A percentile compares a stretch with the other conserved stretches of the same genome.
phyloP scores from a whole-genome alignment of 2,888 invertebrate genomes.

The Microctonus aethiopoides region DNA sequence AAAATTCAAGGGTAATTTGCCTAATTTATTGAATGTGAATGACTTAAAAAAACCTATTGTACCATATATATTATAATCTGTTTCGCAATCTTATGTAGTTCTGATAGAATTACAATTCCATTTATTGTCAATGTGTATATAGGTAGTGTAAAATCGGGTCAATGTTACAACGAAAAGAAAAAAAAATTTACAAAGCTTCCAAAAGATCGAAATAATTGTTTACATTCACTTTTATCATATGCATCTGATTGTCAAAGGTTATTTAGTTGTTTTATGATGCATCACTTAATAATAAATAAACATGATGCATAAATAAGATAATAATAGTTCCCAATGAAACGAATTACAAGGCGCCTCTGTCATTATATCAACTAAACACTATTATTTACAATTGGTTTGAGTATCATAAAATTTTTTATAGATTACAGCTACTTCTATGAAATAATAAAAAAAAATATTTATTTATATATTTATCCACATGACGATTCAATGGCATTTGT shows the following conservation, averaged over 20 bases:
- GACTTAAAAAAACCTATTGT: constrained; percentile 19
- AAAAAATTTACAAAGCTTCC: background rate
- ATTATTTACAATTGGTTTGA: background rate
- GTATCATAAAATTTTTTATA: background rate
- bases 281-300: background rate
- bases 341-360: background rate
- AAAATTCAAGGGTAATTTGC: constrained; percentile 20
- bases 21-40: constrained; percentile 2
- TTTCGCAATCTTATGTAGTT: background rate
- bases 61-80: background rate
- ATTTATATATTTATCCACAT: constrained; percentile 12
- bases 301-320: background rate
- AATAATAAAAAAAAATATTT: background rate
- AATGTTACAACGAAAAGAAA: constrained; percentile 4
- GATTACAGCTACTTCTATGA: background rate
- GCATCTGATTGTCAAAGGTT: background rate
- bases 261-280: background rate
- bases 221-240: background rate
- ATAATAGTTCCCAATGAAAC: background rate
- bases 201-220: background rate
- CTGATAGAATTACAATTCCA: constrained; percentile 14
- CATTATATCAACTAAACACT: background rate
- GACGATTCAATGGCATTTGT: constrained; percentile 19
- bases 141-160: constrained; percentile 11
- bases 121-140: background rate